Base-by-base conservation (phyloP, 2,113 vertebrate genomes). In the Hippocampus abdominalis region DNA sequence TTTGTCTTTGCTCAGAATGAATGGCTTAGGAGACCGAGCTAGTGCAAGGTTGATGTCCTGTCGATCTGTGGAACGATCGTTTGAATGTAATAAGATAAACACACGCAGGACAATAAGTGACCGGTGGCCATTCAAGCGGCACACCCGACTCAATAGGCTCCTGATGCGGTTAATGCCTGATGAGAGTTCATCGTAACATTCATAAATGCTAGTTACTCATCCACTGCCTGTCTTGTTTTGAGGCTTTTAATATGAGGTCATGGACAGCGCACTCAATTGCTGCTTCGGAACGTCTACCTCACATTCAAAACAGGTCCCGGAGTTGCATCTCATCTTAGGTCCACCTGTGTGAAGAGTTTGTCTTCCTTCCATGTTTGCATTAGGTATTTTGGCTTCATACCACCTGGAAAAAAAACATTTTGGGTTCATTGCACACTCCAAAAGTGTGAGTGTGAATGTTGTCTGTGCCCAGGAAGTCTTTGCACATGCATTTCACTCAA, bases 141-240 rank as follows among this genome's bases (percentile, higher is more conserved):
- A 87, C 83, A 4, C 1, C 25, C 53, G 40, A 68, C 74, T 82
- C 84, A 77, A 78, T 67, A 79, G 66, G 56, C 76, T 56, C 73
- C 84, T 70, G 80, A 85, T 80, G 77, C 63, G 44, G 89, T 91
- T 92, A 92, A 92, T 92, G 82, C 70, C 87, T 86, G 76, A 90
- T 88, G 83, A 85, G 81, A 77, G 66, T 72, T 67, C 74, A 80
- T 44, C 57, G 40, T 69, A 39, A 59, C 66, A 20, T 64, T 48
- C 25, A 53, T 76, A 63, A 64, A 62, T 56, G 77, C 62, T 72
- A 46, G 89, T 91, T 89, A 92, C 86, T 89, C 69, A 87, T 81
- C 82, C 79, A 88, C 83, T 71, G 65, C 68, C 23, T 54, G 42
- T 21, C 65, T 11, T 0, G 13, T 21, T 73, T 29, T 21, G 44